Percentiles rank a stretch among this genome's conserved stretches.
These are phyloP conservation scores for Chironomus striatipennis DNA, from an alignment of 1,140 invertebrate species.

Conservation along the genomic window DNA sequence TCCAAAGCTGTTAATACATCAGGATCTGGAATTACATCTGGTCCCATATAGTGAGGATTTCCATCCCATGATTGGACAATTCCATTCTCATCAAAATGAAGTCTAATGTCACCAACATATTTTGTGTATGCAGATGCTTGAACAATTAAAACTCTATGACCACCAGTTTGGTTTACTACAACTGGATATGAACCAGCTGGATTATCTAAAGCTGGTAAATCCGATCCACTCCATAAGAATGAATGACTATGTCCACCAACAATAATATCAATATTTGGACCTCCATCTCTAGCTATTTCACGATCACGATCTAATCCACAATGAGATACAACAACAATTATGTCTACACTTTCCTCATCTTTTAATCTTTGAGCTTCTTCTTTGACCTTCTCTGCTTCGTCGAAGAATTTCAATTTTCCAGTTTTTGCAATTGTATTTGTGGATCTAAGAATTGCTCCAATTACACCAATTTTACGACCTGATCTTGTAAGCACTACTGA, in stretches of 20 bases:
- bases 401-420: slow-evolving; percentile 52
- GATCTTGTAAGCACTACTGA: slow-evolving; percentile 49
- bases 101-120: slow-evolving; percentile 64
- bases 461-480: slow-evolving; percentile 64
- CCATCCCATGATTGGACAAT: slow-evolving; percentile 59
- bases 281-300: slow-evolving; percentile 54
- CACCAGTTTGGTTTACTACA: slow-evolving; percentile 48
- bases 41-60: slow-evolving; percentile 63
- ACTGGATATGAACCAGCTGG: slow-evolving; percentile 56
- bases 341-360: slow-evolving; percentile 51
- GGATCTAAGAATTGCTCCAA: slow-evolving; percentile 65
- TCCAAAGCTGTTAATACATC: slow-evolving; percentile 26
- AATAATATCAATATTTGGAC: slow-evolving; percentile 62
- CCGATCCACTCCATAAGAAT: slow-evolving; percentile 53
- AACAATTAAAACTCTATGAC: slow-evolving; percentile 53
- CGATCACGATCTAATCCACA: slow-evolving; percentile 63
- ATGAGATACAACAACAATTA: slow-evolving; percentile 73
- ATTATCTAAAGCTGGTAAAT: slow-evolving; percentile 47
- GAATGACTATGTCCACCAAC: slow-evolving; percentile 85
- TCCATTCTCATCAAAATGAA: slow-evolving; percentile 63
- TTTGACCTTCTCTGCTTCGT: slow-evolving; percentile 57
- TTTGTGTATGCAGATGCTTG: slow-evolving; percentile 60
- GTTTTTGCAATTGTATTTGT: slow-evolving; percentile 49
- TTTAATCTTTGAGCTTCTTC: slow-evolving; percentile 54
- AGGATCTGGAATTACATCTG: background rate